Conservation (phyloP, 2,797 vertebrate genomes). For the Melanotaenia boesemani region DNA sequence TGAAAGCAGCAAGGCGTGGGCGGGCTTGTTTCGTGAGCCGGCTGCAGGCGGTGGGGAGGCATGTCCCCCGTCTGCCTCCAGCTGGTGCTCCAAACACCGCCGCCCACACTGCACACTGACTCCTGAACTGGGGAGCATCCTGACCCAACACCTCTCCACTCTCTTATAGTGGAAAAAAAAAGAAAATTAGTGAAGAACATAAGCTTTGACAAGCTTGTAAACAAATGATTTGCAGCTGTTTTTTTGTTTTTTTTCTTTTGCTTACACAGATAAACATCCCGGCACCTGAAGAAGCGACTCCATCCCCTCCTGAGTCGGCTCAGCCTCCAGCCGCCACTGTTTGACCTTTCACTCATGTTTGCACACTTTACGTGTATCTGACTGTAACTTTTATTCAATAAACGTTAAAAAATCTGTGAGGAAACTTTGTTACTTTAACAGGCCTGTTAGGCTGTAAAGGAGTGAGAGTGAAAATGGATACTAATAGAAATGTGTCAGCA, state of each 20-base stretch:
- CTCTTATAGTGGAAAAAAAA: background rate
- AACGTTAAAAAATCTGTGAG: conserved; percentile 46
- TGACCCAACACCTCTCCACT: conserved; percentile 14
- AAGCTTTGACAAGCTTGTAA: fast-evolving
- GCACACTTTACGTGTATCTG: conserved; percentile 14
- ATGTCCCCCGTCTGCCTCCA: conserved; percentile 64
- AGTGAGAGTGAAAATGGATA: background rate
- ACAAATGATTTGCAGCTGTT: background rate
- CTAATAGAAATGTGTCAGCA: conserved; percentile 2
- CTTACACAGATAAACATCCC: conserved; percentile 69
- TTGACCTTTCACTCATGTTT: conserved; percentile 28
- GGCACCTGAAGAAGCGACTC: conserved; percentile 7
- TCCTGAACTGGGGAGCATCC: conserved; percentile 16
- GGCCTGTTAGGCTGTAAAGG: background rate
- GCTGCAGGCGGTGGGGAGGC: conserved; percentile 57
- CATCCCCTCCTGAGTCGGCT: conserved; percentile 18
- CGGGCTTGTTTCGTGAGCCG: conserved; percentile 31
- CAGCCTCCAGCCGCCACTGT: conserved; percentile 31
- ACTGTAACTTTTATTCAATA: conserved; percentile 70
- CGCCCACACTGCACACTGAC: conserved; percentile 52
- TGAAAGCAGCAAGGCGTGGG: conserved; percentile 44
- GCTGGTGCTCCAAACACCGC: conserved; percentile 60
- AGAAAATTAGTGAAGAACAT: background rate
- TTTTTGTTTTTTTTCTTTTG: background rate
- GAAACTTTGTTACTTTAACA: background rate